phyloP scores from a whole-genome alignment of 2,888 invertebrate genomes.

The Drosophila meridiana region DNA sequence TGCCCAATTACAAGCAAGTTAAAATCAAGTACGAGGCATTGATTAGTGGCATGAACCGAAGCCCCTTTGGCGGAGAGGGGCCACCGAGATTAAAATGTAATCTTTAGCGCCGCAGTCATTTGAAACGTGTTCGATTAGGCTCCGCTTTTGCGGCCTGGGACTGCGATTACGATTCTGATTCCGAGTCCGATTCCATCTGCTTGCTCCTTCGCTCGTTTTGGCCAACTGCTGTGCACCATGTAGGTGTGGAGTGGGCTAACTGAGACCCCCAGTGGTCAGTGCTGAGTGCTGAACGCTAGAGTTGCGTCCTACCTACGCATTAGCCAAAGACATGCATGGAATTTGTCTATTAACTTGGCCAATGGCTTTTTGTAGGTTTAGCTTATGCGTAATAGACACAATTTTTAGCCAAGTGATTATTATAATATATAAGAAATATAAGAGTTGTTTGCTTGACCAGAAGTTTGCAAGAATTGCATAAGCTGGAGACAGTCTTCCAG shows the following conservation, averaged over 20 bases:
- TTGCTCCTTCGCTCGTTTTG: conserved; percentile 27
- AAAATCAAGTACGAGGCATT: conserved; percentile 80
- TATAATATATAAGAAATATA: background rate
- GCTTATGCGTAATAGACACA: background rate
- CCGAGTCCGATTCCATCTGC: conserved; percentile 2
- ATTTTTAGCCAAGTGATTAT: conserved; percentile 3
- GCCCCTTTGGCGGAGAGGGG: conserved; percentile 10
- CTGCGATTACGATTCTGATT: conserved; percentile 18
- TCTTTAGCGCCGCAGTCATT: conserved; percentile 81
- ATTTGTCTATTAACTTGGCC: conserved; percentile 54
- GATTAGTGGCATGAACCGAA: conserved; percentile 67
- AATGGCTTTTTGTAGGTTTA: conserved; percentile 2
- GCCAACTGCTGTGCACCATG: conserved; percentile 75
- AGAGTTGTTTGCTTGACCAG: background rate
- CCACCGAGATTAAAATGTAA: conserved; percentile 75
- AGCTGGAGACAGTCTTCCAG: background rate
- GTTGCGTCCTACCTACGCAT: conserved; percentile 58
- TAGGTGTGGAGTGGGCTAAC: conserved; percentile 71
- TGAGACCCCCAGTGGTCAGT: conserved; percentile 59
- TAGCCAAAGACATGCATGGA: conserved; percentile 42
- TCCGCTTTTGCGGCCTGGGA: conserved; percentile 32
- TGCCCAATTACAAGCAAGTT: conserved; percentile 80
- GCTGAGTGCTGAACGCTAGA: conserved; percentile 62
- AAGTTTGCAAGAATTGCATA: background rate
- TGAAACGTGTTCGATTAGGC: conserved; percentile 80